Evolutionary conservation across 2,888 invertebrate species (phyloP), one percentile per base, ranked within the genome.

Genomic region (Agrochola macilenta): DNA sequence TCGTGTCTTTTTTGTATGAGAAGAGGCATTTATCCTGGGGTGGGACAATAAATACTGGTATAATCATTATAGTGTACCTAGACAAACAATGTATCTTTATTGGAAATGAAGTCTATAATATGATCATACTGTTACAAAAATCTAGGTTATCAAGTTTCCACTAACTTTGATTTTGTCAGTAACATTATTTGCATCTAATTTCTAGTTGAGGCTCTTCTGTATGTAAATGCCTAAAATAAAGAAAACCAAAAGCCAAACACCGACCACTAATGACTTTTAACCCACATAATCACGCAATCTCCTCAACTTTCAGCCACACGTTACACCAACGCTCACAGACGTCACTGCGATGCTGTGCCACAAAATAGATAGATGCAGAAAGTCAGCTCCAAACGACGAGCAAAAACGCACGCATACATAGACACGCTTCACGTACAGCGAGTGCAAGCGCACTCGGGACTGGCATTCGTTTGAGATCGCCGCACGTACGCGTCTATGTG

Each of bases 201-300:
- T 54, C 12, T 30, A 60, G 17, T 30, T 26, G 17, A 17, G 60
- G 8, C 30, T 60, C 8, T 60, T 60, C 60, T 26, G 2, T 26
- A 26, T 7, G 12, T 1, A n/a, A 57, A n/a, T 57, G n/a, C 5
- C 23, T 23, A 12, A 61, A 11, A 63, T 35, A 23, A 35, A 54
- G 35, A 54, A 57, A 52, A 72, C 9, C 49, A 65, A 69, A 77
- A 39, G 3, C 11, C 23, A 26, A 75, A 63, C 46, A 23, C 30
- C 35, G 0, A 68, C 54, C 49, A 58, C 43, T 78, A 75, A 82
- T 82, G 64, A 78, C 78, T 74, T 72, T 71, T 78, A 83, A 78
- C 71, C 61, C 46, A 74, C 66, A 75, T 70, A 65, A 49, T n/a
- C 71, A 75, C 64, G 74, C 79, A 78, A 76, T 69, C 60, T 75